A percentile compares a stretch with the other conserved stretches of the same genome.
Evolutionary conservation across 2,113 vertebrate species (phyloP).

Genomic region (Atlantisia rogersi): DNA sequence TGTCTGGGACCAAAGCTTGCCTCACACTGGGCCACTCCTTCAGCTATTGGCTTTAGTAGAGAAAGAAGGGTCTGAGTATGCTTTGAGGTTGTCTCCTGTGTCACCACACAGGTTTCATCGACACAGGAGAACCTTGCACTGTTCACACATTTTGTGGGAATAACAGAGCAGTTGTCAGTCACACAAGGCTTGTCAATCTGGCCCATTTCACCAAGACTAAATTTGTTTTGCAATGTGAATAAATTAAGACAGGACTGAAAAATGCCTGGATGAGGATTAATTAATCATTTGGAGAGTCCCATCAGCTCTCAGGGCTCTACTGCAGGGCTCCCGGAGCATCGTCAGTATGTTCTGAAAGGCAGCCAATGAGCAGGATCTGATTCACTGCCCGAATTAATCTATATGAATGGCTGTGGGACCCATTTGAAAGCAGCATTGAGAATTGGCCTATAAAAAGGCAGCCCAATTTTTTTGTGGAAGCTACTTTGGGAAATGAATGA

Average conservation of each 20-base stretch:
- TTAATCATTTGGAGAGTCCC: conserved; percentile 62
- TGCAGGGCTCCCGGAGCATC: background rate
- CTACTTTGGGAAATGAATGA: conserved; percentile 67
- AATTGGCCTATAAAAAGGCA: conserved; percentile 69
- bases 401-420: conserved; percentile 70
- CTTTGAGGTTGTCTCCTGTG: background rate
- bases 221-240: conserved; percentile 55
- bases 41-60: background rate
- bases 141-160: background rate
- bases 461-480: conserved; percentile 60
- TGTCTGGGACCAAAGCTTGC: background rate
- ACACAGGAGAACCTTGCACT: background rate
- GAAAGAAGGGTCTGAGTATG: background rate
- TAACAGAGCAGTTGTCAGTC: background rate
- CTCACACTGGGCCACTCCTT: background rate
- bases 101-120: background rate
- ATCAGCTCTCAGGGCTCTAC: background rate
- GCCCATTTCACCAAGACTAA: background rate
- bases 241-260: conserved; percentile 50
- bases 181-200: background rate
- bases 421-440: conserved; percentile 68
- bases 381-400: conserved; percentile 67
- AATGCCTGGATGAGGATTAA: conserved; percentile 57
- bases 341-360: conserved; percentile 59
- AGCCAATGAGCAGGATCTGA: conserved; percentile 67